These are phyloP conservation scores for Aptenodytes patagonicus DNA, from an alignment of 2,113 vertebrate genomes.

Conservation along the genomic window DNA sequence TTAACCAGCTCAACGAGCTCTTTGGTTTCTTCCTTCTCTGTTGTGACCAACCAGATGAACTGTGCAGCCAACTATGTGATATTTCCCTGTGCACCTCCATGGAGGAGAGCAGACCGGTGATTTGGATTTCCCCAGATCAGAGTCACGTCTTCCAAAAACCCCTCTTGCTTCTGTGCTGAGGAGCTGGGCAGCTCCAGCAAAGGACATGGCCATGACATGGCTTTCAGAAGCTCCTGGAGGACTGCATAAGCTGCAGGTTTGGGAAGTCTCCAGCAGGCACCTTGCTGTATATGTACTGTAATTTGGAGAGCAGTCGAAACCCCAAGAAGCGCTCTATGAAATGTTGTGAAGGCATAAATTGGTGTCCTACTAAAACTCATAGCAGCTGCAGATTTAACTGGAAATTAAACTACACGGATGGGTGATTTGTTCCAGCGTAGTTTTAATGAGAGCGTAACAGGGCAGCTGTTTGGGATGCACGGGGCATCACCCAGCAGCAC, in stretches of 20 bases:
- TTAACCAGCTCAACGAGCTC: neutral
- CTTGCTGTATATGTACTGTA: neutral
- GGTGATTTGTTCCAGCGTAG: neutral
- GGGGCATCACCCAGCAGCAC: neutral
- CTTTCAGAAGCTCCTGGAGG: neutral
- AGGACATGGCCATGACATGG: accelerated
- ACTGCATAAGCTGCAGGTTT: neutral
- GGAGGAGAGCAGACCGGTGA: neutral
- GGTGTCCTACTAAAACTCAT: neutral
- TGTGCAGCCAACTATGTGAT: accelerated
- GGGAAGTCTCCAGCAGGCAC: neutral
- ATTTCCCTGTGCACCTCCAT: neutral
- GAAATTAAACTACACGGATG: neutral
- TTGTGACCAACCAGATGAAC: neutral
- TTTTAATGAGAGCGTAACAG: neutral
- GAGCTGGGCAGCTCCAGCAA: neutral
- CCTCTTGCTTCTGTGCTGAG: neutral
- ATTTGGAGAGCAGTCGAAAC: neutral
- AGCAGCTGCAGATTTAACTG: neutral
- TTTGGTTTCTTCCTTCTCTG: neutral
- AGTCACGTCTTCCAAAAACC: neutral
- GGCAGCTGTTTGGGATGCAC: neutral
- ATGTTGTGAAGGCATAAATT: neutral
- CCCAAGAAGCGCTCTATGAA: neutral
- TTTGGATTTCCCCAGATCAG: neutral